Evolutionary conservation across 2,797 vertebrate genomes (phyloP).

Genomic region (Sebastes oblongus): DNA sequence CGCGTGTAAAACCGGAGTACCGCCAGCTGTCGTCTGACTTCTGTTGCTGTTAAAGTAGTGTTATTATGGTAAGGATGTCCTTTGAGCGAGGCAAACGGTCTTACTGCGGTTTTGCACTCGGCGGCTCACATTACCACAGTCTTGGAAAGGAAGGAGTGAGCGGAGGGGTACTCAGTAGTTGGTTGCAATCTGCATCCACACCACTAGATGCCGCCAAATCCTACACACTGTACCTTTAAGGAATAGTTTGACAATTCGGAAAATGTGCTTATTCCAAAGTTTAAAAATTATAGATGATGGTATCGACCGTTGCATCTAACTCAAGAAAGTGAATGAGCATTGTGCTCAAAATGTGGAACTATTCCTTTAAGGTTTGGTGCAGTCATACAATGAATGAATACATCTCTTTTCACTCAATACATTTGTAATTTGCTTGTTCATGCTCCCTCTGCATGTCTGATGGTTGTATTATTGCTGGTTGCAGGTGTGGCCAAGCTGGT

Average conservation of each 20-base stretch:
- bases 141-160: rapidly evolving
- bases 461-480: slow-evolving; percentile 9
- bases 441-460: not conserved
- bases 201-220: no score
- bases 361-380: not conserved
- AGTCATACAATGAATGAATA: not conserved
- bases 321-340: not conserved
- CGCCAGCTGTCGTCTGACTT: no score
- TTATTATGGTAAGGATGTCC: no score
- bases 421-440: not conserved
- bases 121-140: no score
- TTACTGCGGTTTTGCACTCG: no score
- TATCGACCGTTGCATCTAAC: not conserved
- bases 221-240: no score
- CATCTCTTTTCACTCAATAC: not conserved
- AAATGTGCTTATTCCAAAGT: not conserved
- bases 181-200: no score
- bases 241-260: not conserved
- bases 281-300: not conserved
- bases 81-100: no score
- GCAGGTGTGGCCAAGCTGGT: slow-evolving; percentile 96
- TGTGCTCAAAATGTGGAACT: not conserved
- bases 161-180: no score
- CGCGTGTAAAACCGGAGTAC: no score
- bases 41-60: no score